Evolutionary conservation across 2,888 invertebrate genomes (phyloP), one percentile per base, ranked within the genome.

Genomic region (Monopis laevigella): DNA sequence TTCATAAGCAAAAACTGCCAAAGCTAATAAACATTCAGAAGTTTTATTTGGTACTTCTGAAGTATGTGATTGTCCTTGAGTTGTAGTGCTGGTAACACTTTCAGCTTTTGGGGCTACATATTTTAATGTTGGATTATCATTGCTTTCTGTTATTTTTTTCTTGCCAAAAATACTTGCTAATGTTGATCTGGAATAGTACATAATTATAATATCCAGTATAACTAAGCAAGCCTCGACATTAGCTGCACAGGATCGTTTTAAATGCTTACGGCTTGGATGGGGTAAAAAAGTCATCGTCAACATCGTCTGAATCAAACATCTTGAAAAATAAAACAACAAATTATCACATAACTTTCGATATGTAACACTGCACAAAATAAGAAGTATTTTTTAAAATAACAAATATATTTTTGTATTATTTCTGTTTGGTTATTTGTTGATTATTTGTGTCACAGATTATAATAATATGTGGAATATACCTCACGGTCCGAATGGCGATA

Each of bases 231-330:
- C 5, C 5, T 7, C 24, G 5, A 21, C 24, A 21, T 21, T 7
- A 21, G 8, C 8, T 21, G 5, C 8, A 21, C 8, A 12, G 30
- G 13, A n/a, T n/a, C n/a, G 12, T 19, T 38, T 2, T 21, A 38
- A 39, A 14, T 43, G 48, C 47, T 46, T 56, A 77, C 78, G 67
- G 65, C 43, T 69, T 52, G 29, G 65, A 55, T 41, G 78, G 78
- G 44, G 78, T 77, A 52, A 80, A 78, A 44, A 66, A 74, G 52
- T 78, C 78, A 46, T 72, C 71, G 49, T 80, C 78, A 29, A 75
- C 66, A 48, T 77, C 75, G 43, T 71, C 74, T 16, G 66, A 54
- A 56, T 73, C 61, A 40, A 77, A 29, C 43, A 46, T 46, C 24
- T 18, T 14, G 10, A 11, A 24, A 24, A 24, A 10, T 7, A 28